Conservation (phyloP, 2,797 vertebrate genomes). For the Harpagifer antarcticus region DNA sequence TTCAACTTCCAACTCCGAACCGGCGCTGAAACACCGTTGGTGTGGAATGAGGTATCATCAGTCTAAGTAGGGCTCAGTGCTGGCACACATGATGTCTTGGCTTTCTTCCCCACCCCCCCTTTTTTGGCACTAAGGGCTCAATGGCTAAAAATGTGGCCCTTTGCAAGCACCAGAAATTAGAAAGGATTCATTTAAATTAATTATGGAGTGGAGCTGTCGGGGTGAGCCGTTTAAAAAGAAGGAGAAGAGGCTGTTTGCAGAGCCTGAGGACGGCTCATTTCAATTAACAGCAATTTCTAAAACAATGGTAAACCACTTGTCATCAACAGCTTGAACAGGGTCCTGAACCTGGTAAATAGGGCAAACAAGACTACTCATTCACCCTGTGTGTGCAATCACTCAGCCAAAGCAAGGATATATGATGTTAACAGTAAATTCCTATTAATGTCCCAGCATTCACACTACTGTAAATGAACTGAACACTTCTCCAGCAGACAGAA, state of each 20-base stretch:
- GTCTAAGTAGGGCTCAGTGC: constrained; percentile 51
- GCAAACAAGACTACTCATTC: not conserved
- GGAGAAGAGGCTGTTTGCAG: not conserved
- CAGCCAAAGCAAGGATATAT: not conserved
- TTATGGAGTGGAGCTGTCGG: constrained; percentile 32
- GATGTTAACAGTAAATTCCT: not conserved
- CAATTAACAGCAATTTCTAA: constrained; percentile 2
- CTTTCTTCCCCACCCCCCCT: not conserved
- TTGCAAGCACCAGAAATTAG: constrained; percentile 47
- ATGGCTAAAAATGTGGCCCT: constrained; percentile 55
- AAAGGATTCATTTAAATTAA: constrained; percentile 53
- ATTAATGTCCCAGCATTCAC: not conserved
- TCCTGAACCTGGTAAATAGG: not conserved
- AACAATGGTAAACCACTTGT: constrained; percentile 27
- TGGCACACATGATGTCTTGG: constrained; percentile 60
- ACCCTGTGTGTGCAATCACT: not conserved
- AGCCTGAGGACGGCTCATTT: constrained; percentile 9
- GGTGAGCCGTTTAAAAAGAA: not conserved
- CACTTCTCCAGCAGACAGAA: no score
- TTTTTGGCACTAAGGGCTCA: constrained; percentile 36
- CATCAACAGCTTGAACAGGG: not conserved
- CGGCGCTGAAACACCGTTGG: no score
- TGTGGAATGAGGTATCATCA: not conserved
- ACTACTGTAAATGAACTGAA: not conserved
- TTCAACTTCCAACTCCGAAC: no score